Percentiles rank a stretch among this genome's conserved stretches.
phyloP scores from a whole-genome alignment of 2,113 vertebrate genomes.

The Thamnaconus septentrionalis region DNA sequence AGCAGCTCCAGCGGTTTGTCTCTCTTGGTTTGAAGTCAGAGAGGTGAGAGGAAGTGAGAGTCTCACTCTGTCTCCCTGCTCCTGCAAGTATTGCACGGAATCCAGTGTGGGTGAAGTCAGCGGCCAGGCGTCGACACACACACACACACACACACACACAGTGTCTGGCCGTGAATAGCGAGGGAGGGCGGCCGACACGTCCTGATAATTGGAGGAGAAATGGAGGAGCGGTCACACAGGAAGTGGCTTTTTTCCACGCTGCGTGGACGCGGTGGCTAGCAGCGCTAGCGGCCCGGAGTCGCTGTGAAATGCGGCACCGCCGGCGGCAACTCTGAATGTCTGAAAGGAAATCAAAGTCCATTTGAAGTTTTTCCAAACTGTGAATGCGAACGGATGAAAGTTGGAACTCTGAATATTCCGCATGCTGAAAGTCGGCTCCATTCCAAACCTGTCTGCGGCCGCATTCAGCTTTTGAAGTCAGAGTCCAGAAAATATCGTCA shows the following conservation, averaged over 20 bases:
- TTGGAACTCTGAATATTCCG: neutral
- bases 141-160: too few species aligned
- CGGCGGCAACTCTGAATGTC: conserved; percentile 8
- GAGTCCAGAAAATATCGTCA: too few species aligned
- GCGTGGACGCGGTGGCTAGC: conserved; percentile 14
- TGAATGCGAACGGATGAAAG: conserved; percentile 3
- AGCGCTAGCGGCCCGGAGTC: conserved; percentile 13
- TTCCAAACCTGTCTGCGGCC: conserved; percentile 14
- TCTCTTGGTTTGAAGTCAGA: too few species aligned
- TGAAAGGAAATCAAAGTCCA: conserved; percentile 34
- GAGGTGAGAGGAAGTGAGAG: too few species aligned
- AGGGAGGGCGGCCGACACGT: conserved; percentile 24
- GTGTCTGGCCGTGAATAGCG: too few species aligned
- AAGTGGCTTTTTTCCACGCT: conserved; percentile 41
- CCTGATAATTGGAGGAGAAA: conserved; percentile 8
- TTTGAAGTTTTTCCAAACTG: conserved; percentile 41
- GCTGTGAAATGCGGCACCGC: conserved; percentile 36
- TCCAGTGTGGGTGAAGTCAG: too few species aligned
- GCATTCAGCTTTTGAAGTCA: neutral
- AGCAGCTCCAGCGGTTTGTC: too few species aligned
- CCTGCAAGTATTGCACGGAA: too few species aligned
- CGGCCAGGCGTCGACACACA: too few species aligned
- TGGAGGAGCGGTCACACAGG: conserved; percentile 32
- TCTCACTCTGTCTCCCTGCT: too few species aligned
- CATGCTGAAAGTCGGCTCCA: conserved; percentile 1